Conservation (phyloP, 2,797 vertebrate species). For the Bucorvus abyssinicus region DNA sequence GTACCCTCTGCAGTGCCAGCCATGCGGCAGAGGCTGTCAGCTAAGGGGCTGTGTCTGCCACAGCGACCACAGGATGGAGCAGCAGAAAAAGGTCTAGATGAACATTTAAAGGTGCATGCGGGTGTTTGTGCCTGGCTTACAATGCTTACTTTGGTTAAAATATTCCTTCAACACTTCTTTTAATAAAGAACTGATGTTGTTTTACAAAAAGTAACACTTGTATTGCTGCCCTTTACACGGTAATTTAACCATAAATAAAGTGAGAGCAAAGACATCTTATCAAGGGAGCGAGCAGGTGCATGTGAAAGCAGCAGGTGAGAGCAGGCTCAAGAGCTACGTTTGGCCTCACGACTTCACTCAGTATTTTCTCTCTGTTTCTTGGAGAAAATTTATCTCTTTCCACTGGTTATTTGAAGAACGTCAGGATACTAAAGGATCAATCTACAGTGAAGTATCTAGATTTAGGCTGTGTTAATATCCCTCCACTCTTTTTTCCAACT, state of each 20-base stretch:
- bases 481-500: not conserved
- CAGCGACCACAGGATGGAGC: not conserved
- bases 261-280: not conserved
- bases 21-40: not conserved
- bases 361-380: not conserved
- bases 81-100: not conserved
- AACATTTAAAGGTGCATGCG: not conserved
- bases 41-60: not conserved
- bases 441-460: not conserved
- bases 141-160: not conserved
- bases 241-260: not conserved
- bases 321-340: not conserved
- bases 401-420: not conserved
- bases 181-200: not conserved
- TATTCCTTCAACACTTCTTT: not conserved
- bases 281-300: rapidly evolving
- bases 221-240: not conserved
- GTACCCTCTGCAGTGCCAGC: not conserved
- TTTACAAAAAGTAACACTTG: not conserved
- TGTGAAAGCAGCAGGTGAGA: not conserved
- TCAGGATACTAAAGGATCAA: not conserved
- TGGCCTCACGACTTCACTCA: not conserved
- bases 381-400: not conserved
- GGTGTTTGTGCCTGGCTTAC: not conserved
- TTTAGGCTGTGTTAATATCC: not conserved